A percentile compares a stretch with the other conserved stretches of the same genome.
phyloP scores from a whole-genome alignment of 2,113 vertebrate genomes.

The Athene cunicularia region DNA sequence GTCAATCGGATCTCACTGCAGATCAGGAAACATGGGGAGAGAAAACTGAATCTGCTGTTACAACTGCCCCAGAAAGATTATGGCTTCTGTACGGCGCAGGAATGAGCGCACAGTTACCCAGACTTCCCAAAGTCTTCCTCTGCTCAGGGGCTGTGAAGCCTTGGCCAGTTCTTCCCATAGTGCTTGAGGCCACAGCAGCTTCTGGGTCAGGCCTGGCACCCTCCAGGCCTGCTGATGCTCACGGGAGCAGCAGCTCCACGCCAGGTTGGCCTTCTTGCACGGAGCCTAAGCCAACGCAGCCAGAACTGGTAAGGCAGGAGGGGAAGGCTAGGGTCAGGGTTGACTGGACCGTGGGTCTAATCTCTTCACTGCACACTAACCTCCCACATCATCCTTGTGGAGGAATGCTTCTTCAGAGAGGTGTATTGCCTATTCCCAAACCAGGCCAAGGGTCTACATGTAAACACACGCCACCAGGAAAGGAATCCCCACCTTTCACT shows the following conservation, averaged over 20 bases:
- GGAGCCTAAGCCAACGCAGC: neutral
- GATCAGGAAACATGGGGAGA: neutral
- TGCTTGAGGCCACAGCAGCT: neutral
- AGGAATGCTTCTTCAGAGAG: neutral
- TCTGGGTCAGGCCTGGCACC: neutral
- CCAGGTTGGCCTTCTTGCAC: neutral
- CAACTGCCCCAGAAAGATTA: neutral
- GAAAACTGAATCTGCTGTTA: neutral
- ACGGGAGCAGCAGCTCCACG: neutral
- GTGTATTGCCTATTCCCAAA: neutral
- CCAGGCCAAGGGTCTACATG: neutral
- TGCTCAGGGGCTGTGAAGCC: neutral
- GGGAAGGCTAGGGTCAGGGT: neutral
- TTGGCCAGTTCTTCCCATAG: neutral
- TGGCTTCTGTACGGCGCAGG: neutral
- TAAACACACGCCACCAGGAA: neutral
- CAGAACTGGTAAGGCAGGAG: rapidly evolving
- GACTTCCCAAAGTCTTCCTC: neutral
- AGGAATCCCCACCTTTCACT: neutral
- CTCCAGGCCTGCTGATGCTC: neutral
- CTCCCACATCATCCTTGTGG: neutral
- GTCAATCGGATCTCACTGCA: neutral
- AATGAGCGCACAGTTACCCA: rapidly evolving
- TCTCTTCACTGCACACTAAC: neutral
- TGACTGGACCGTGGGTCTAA: neutral